These are phyloP conservation scores for Catostomus latipinnis DNA, from an alignment of 2,797 vertebrate species.

Conservation along the genomic window DNA sequence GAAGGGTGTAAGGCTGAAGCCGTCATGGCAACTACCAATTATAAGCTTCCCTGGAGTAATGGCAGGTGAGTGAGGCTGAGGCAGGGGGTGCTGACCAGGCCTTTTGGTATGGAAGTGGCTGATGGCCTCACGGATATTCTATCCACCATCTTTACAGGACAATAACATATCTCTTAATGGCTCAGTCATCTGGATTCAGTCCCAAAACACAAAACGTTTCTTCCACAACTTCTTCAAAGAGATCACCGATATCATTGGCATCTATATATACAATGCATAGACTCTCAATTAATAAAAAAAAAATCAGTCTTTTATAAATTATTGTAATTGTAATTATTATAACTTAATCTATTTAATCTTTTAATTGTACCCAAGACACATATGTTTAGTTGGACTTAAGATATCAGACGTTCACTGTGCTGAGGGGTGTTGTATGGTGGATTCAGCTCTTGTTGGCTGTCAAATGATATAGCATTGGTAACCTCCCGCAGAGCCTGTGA, in stretches of 20 bases:
- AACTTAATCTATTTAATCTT: neutral
- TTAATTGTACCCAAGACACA: slow-evolving; percentile 15
- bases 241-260: neutral
- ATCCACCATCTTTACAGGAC: slow-evolving; percentile 52
- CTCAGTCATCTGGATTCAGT: slow-evolving; percentile 46
- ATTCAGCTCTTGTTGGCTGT: slow-evolving; percentile 10
- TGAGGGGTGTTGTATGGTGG: slow-evolving; percentile 40
- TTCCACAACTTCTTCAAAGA: slow-evolving; percentile 26
- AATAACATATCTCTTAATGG: slow-evolving; percentile 49
- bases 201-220: slow-evolving; percentile 60
- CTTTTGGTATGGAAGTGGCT: slow-evolving; percentile 44
- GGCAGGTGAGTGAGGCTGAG: neutral
- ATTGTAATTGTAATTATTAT: neutral
- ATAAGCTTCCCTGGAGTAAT: slow-evolving; percentile 42
- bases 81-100: slow-evolving; percentile 1
- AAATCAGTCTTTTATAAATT: neutral
- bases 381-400: neutral
- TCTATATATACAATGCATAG: neutral
- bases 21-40: slow-evolving; percentile 38
- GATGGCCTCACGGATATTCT: slow-evolving; percentile 45
- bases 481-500: slow-evolving; percentile 20
- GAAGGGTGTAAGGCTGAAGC: slow-evolving; percentile 59
- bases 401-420: slow-evolving; percentile 3
- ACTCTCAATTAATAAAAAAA: neutral
- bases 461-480: slow-evolving; percentile 4